Percentiles rank a stretch among this genome's conserved stretches.
Evolutionary conservation across 2,888 invertebrate species (phyloP).

Genomic region (Unio pictorum): DNA sequence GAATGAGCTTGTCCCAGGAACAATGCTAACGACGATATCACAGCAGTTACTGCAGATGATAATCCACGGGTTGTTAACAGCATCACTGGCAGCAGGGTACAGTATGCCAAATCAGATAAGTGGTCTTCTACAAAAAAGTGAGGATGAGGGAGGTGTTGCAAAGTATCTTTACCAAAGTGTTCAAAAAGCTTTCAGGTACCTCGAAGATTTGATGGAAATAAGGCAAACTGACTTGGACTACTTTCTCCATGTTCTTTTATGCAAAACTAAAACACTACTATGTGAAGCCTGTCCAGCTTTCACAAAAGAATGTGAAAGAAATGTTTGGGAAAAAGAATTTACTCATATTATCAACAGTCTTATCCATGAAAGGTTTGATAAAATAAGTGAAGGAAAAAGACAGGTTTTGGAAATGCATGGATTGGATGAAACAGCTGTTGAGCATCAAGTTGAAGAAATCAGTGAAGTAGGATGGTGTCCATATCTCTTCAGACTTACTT

Average conservation of each 20-base stretch:
- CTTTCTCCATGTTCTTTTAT: conserved; percentile 13
- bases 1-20: too few species aligned
- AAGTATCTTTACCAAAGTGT: too few species aligned
- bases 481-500: conserved; percentile 16
- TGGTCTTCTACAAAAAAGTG: background rate
- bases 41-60: background rate
- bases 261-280: conserved; percentile 1
- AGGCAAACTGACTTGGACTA: conserved; percentile 1
- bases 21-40: too few species aligned
- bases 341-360: conserved; percentile 2
- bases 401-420: background rate
- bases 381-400: conserved; percentile 1
- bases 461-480: background rate
- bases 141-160: too few species aligned
- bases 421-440: background rate
- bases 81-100: background rate
- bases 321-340: conserved; percentile 13
- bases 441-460: background rate
- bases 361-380: conserved; percentile 3
- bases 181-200: background rate
- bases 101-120: background rate
- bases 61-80: background rate
- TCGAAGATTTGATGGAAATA: conserved; percentile 4
- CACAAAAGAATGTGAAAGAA: background rate
- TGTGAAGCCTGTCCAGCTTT: background rate